Conservation (phyloP, 2,888 invertebrate species). For the Drosophila phalerata region DNA sequence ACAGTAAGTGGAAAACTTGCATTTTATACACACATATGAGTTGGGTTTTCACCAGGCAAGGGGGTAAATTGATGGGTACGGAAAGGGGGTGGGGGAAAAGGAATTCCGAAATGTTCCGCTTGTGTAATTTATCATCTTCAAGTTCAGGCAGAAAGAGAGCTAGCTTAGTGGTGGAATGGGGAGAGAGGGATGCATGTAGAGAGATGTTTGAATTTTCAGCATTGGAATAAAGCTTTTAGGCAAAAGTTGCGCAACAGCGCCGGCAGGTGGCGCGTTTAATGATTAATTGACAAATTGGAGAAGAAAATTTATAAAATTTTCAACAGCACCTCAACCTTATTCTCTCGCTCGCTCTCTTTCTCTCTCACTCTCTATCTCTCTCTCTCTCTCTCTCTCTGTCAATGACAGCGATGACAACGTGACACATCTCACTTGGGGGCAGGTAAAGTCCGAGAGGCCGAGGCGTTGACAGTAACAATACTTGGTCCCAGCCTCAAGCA, state of each 20-base stretch:
- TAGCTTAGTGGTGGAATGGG: background rate
- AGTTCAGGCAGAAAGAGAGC: constrained; percentile 32
- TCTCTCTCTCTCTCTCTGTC: background rate
- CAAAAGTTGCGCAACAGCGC: constrained; percentile 38
- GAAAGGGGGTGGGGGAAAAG: background rate
- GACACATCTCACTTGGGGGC: constrained; percentile 24
- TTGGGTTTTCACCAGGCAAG: constrained; percentile 4
- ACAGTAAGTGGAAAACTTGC: constrained; percentile 63
- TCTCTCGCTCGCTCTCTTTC: background rate
- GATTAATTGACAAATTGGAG: constrained; percentile 76
- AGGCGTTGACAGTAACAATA: constrained; percentile 34
- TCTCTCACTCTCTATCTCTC: background rate
- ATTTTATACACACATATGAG: constrained; percentile 26
- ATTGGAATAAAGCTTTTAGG: constrained; percentile 61
- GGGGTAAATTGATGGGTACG: no score
- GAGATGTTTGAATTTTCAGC: background rate
- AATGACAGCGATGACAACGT: constrained; percentile 23
- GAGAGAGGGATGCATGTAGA: background rate
- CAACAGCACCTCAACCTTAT: background rate
- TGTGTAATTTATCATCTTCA: constrained; percentile 75
- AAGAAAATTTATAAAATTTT: constrained; percentile 61
- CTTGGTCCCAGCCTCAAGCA: constrained; percentile 1
- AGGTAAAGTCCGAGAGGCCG: constrained; percentile 2
- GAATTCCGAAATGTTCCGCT: constrained; percentile 57
- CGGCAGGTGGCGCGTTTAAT: constrained; percentile 64